Base-by-base conservation (phyloP, 1,140 invertebrate species). In the Neomicropteryx cornuta region DNA sequence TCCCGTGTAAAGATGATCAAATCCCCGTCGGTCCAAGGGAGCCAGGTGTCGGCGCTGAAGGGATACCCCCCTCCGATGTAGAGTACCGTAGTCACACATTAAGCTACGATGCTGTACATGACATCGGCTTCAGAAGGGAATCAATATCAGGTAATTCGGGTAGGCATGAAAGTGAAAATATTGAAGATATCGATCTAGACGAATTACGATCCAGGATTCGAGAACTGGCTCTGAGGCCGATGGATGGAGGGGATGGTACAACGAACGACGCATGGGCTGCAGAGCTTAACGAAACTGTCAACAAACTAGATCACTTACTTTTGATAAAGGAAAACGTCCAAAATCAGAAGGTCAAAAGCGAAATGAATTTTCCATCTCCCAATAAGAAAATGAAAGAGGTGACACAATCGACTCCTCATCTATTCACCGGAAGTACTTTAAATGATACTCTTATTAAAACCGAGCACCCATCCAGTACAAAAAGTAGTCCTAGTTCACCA, bases 41-140 rank as follows among this genome's bases (percentile, higher is more conserved):
- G 57, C 89, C 89, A 1, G 89, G 89, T 2, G 89, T 94, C 3
- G 90, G 90, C 3, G 88, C 89, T 1, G 89, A 93, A 67, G 60
- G 77, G 41, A 64, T 68, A 34, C 63, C 68, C 16, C 61, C 74
- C 38, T 62, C 67, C 29, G 70, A 68, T 36, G n/a, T n/a, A n/a
- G 59, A 64, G 52, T 53, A 22, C 53, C 58, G 40, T 28, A 56
- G 51, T 48, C 50, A 17, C 49, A 55, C 11, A 57, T 52, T 32
- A 44, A 58, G 29, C 33, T 47, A 24, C 55, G 58, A 46, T 45
- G 56, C 30, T 55, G 58, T 20, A 58, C 57, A 22, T 58, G 56
- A 35, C 56, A 59, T 35, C 52, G 45, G 56, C 56, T 46, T 41
- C 48, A 57, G 21, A 51, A 56, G n/a, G 30, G 19, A 13, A 34